A percentile compares a stretch with the other conserved stretches of the same genome.
Conservation (phyloP, 2,797 vertebrate species). For the Triplophysa yarkandensis region DNA sequence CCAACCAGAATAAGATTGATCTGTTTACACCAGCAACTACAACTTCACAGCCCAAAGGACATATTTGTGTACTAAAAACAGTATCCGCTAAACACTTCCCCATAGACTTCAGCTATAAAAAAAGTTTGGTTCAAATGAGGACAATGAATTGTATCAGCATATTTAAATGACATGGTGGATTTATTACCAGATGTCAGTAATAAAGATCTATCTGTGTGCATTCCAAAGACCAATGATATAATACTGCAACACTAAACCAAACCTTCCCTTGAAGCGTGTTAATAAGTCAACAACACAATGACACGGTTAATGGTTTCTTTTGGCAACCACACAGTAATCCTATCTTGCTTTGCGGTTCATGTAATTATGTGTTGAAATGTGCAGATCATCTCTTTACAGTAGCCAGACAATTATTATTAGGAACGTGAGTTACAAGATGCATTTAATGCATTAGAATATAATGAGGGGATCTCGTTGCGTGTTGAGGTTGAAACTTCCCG, state of each 20-base stretch:
- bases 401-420: too few relatives aligned
- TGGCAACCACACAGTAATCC: conserved; percentile 42
- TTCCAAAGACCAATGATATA: conserved; percentile 15
- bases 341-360: conserved; percentile 20
- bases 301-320: conserved; percentile 43
- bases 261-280: conserved; percentile 34
- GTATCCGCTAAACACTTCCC: too few relatives aligned
- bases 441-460: too few relatives aligned
- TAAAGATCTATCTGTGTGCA: conserved; percentile 5
- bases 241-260: conserved; percentile 42
- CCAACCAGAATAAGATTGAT: too few relatives aligned
- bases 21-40: neutral
- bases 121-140: neutral
- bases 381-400: too few relatives aligned
- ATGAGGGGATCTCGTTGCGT: too few relatives aligned
- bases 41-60: too few relatives aligned
- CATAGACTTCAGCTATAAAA: neutral
- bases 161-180: neutral
- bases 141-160: conserved; percentile 22
- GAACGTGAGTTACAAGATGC: too few relatives aligned
- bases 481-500: neutral
- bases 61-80: too few relatives aligned
- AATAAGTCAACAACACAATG: conserved; percentile 52
- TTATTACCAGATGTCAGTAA: conserved; percentile 23
- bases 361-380: conserved; percentile 36